A percentile compares a stretch with the other conserved stretches of the same genome.
These are phyloP conservation scores for Harpagoxenus sublaevis DNA, from an alignment of 2,888 invertebrate species.

Conservation along the genomic window DNA sequence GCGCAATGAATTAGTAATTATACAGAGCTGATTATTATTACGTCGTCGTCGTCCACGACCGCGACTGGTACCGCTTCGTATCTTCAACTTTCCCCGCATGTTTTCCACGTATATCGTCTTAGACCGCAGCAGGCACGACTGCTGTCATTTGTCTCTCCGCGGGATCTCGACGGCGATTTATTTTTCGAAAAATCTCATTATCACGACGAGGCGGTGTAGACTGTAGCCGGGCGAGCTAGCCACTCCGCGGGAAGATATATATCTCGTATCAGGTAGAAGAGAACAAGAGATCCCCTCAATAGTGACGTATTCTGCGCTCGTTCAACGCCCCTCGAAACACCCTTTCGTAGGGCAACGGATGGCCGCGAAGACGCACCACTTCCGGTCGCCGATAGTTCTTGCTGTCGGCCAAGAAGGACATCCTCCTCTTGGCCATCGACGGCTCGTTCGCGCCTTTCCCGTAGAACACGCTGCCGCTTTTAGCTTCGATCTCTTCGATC, in stretches of 20 bases:
- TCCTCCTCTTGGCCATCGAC: not conserved
- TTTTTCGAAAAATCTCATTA: conserved; percentile 6
- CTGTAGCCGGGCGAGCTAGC: too few species aligned
- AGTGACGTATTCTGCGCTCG: conserved; percentile 59
- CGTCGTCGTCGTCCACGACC: not conserved
- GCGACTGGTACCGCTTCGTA: conserved; percentile 13
- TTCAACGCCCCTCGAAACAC: conserved; percentile 52
- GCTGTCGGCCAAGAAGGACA: conserved; percentile 4
- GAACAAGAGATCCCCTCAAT: conserved; percentile 43
- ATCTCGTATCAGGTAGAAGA: conserved; percentile 2
- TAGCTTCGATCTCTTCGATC: conserved; percentile 77
- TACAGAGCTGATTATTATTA: conserved; percentile 13
- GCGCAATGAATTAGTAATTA: conserved; percentile 32
- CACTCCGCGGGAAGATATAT: not conserved
- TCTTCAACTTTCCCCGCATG: not conserved
- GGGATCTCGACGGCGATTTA: not conserved
- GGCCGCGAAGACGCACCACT: conserved; percentile 19
- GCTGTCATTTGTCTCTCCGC: not conserved
- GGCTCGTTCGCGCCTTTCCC: conserved; percentile 53
- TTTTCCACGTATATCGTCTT: conserved; percentile 1
- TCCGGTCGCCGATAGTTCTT: conserved; percentile 46
- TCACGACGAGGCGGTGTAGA: not conserved
- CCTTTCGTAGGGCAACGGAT: conserved; percentile 61
- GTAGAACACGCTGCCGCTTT: conserved; percentile 52
- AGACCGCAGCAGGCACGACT: not conserved